Conservation (phyloP, 1,140 invertebrate species). For the Philopotamus ludificatus region DNA sequence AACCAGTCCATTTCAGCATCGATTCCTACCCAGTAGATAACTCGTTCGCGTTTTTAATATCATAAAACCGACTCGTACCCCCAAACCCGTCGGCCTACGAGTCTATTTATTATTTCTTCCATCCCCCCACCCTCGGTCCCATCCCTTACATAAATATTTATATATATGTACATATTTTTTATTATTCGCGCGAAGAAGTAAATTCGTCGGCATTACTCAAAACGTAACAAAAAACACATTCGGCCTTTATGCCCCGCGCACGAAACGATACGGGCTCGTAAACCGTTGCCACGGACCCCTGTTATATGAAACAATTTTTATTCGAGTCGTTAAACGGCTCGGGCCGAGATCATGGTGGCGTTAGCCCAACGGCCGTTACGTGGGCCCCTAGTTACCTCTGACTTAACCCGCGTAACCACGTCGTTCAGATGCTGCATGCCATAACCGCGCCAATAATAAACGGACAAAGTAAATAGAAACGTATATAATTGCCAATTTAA, state of each 20-base stretch:
- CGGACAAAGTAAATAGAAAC: too few species aligned
- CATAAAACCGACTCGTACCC: not conserved
- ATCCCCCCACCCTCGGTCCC: not conserved
- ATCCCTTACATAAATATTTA: too few species aligned
- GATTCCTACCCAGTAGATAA: not conserved
- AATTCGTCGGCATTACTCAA: not conserved
- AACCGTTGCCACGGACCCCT: not conserved
- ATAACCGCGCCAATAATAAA: too few species aligned
- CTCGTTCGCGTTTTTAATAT: slow-evolving; percentile 12
- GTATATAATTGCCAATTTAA: too few species aligned
- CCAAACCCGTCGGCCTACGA: not conserved
- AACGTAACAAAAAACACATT: slow-evolving; percentile 6
- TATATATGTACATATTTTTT: too few species aligned
- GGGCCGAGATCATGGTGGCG: not conserved
- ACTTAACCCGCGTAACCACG: too few species aligned
- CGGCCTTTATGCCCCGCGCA: not conserved
- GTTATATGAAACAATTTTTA: slow-evolving; percentile 30
- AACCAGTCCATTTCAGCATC: not conserved
- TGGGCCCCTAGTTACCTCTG: not conserved
- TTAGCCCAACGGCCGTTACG: slow-evolving; percentile 3
- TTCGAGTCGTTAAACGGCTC: slow-evolving; percentile 28
- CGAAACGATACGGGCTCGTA: slow-evolving; percentile 2
- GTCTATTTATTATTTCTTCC: slow-evolving; percentile 14
- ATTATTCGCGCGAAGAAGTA: slow-evolving; percentile 2
- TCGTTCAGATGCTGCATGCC: too few species aligned